Base-by-base conservation (phyloP, 2,888 invertebrate genomes). In the Tachina fera region DNA sequence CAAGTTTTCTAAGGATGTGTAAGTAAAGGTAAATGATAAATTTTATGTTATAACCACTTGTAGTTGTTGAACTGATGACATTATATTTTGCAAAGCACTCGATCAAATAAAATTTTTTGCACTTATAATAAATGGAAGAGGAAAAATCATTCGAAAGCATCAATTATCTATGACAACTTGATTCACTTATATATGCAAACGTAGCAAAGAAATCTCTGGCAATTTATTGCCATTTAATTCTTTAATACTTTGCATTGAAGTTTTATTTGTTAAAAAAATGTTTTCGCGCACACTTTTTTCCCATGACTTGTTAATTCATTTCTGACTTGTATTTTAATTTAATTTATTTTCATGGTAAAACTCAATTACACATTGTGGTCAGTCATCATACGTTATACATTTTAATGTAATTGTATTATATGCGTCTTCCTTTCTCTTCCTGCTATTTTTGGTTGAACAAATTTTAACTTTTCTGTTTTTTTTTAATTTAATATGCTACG, bases 321-420 rank as follows among this genome's bases (percentile, higher is more conserved):
- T 70, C 39, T 8, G 53, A 53, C n/a, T 45, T 79, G 43, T 65
- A 71, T 53, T 41, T 39, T 77, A 39, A 60, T 53, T 58, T 16
- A 58, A 58, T 79, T 79, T 56, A 65, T 79, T 56, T 78, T 43
- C 0, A 39, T 56, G 63, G 47, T 51, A 67, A 79, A 84, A 79
- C 56, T 63, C 56, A 79, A 84, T 79, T 84, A 75, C 83, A 58
- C 43, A 70, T 84, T 79, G 83, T 65, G 83, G 81, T 82, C 49
- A 75, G 83, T 75, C 70, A 51, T 61, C 41, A 63, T 74, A 58
- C 70, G 70, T 43, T 75, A 51, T 16, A 61, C 43, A 75, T 70
- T 79, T 83, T 65, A 74, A 79, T 76, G 58, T 71, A 80, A 80
- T 71, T 84, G 63, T 45, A 22, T 71, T 63, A 65, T 49, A 74